Evolutionary conservation across 64 coral and sea anemone genomes (phyloP), one percentile per base, ranked within the genome.

Genomic region (Montipora capricornis): DNA sequence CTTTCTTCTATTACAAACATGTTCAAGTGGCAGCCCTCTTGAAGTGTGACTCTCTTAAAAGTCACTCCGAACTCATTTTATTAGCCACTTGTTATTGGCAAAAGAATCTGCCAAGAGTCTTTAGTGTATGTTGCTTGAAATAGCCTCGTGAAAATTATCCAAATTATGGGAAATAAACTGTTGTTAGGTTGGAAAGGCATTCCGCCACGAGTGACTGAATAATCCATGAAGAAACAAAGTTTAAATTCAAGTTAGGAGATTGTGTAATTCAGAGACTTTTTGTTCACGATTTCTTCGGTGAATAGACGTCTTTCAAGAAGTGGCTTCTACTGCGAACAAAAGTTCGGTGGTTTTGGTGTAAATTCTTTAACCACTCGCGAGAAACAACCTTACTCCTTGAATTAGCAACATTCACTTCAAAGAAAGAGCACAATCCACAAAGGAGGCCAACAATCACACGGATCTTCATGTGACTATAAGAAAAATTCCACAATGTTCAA

Each of bases 271-370:
- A 0, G 0, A 50, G 16, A 8, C 4, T 51, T 86, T 29, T 70
- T 14, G n/a, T 71, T 20, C 16, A 13, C 16, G 20, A 24, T 78
- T 16, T 49, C 49, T 47, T 46, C 47, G 44, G 70, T 24, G 66
- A 71, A 71, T 49, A 49, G 82, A 17, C 8, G 22, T 71, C 17
- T 5, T 7, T 48, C 19, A 10, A 50, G 66, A 64, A 50, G 8
- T 64, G 37, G 61, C 59, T 68, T 73, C 47, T 13, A 47, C 68
- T n/a, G 66, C 66, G 16, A 51, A 71, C 45, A n/a, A 86, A 86
- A 86, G 44, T 71, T 73, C 66, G 47, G 82, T 73, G 82, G 82
- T 86, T 86, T 86, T 70, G 66, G 82, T 86, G 82, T 86, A 86
- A 86, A 86, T 86, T 86, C 62, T 22, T 47, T 86, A 73, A 86